Conservation (phyloP, 64 coral and sea anemone genomes). For the Montipora sp. region DNA sequence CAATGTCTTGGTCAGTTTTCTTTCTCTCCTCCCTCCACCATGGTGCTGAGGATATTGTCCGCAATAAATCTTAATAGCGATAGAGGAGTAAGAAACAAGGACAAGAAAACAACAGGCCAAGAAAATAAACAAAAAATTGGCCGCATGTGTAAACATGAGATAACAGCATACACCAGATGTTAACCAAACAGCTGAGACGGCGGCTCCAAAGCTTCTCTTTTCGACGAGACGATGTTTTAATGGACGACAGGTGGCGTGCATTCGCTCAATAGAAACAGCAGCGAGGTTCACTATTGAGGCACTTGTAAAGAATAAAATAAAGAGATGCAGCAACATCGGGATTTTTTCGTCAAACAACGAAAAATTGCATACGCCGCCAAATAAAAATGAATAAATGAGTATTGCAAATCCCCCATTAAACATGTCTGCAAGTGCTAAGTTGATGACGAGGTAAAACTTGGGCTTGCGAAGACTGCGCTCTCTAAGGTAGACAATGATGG, state of each 20-base stretch:
- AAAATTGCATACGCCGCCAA: neutral
- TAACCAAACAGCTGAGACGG: neutral
- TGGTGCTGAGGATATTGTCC: constrained; percentile 6
- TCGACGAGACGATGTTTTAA: neutral
- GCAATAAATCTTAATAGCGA: neutral
- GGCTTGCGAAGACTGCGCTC: neutral
- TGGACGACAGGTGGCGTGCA: neutral
- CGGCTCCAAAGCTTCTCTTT: neutral
- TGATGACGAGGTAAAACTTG: neutral
- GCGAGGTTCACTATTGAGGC: neutral
- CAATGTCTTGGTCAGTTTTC: neutral
- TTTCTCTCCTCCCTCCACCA: neutral
- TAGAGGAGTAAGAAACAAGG: neutral
- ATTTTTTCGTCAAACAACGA: neutral
- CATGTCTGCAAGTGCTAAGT: constrained; percentile 9
- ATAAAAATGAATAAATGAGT: neutral
- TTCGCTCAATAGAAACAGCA: neutral
- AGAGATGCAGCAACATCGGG: too few relatives aligned
- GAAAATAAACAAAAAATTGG: too few relatives aligned
- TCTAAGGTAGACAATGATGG: neutral
- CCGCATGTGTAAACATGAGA: too few relatives aligned
- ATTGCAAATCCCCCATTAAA: neutral
- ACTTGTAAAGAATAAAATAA: neutral
- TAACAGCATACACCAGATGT: neutral
- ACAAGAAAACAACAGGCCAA: neutral